Conservation (phyloP, 2,888 invertebrate genomes). For the Allophyes oxyacanthae region DNA sequence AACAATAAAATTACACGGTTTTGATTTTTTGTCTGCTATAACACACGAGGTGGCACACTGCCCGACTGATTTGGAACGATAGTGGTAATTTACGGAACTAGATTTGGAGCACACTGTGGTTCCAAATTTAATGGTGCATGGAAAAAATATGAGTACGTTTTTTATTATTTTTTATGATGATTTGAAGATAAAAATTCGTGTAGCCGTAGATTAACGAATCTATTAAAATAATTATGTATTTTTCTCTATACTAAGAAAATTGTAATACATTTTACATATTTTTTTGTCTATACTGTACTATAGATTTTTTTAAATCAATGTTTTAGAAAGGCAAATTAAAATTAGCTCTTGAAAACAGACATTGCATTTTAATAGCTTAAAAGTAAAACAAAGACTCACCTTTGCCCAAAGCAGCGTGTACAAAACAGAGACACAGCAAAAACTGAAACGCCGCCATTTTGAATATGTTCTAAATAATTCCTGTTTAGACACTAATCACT, state of each 20-base stretch:
- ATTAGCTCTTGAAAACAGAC: no score
- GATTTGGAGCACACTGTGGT: conserved; percentile 4
- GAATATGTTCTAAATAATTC: conserved; percentile 33
- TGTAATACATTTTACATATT: no score
- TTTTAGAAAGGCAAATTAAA: no score
- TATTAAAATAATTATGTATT: no score
- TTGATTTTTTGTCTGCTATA: conserved; percentile 34
- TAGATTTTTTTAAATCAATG: no score
- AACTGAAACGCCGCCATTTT: conserved; percentile 76
- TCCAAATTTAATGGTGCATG: neutral
- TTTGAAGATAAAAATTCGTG: no score
- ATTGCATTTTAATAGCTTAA: no score
- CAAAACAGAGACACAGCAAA: conserved; percentile 68
- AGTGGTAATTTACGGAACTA: conserved; percentile 1
- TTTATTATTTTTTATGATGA: neutral
- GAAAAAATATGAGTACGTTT: neutral
- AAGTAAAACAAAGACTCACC: conserved; percentile 64
- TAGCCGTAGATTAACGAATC: no score
- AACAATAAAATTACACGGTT: conserved; percentile 55
- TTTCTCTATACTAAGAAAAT: no score
- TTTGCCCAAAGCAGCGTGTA: conserved; percentile 75
- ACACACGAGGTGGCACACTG: conserved; percentile 41
- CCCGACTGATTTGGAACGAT: conserved; percentile 32
- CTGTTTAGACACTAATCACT: conserved; percentile 34
- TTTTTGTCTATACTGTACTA: no score